Percentiles rank a stretch among this genome's conserved stretches.
Conservation (phyloP, 2,888 invertebrate species). For the Phortica magna region DNA sequence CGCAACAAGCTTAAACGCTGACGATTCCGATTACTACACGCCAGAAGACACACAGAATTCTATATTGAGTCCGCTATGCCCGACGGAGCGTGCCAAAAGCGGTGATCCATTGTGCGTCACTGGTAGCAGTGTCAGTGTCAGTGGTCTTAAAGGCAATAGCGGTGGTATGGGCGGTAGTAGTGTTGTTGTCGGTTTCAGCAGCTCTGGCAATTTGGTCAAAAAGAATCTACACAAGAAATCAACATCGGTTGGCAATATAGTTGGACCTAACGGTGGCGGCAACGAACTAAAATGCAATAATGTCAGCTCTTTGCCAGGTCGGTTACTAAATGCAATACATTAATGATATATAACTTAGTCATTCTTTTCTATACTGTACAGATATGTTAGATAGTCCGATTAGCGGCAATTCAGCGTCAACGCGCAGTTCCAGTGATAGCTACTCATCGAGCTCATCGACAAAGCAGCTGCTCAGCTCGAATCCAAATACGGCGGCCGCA, state of each 20-base stretch:
- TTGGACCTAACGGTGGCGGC: constrained; percentile 60
- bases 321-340: constrained; percentile 29
- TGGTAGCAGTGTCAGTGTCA: constrained; percentile 32
- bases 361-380: constrained; percentile 36
- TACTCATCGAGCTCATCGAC: constrained; percentile 91
- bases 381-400: constrained; percentile 83
- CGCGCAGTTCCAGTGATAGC: constrained; percentile 88
- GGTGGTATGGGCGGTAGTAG: constrained; percentile 35
- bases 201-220: constrained; percentile 60
- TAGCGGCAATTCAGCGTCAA: constrained; percentile 78
- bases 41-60: constrained; percentile 86
- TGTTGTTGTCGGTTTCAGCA: constrained; percentile 58
- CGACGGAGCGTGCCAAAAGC: constrained; percentile 59
- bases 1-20: constrained; percentile 76
- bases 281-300: constrained; percentile 80
- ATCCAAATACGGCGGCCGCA: constrained; percentile 71
- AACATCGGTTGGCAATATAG: constrained; percentile 76
- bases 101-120: constrained; percentile 58
- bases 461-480: constrained; percentile 83
- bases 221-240: constrained; percentile 75
- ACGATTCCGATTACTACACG: constrained; percentile 89
- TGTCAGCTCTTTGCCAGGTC: constrained; percentile 82
- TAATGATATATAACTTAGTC: background rate
- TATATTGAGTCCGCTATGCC: constrained; percentile 82
- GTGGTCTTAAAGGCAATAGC: constrained; percentile 41